These are phyloP conservation scores for Amazona vittata DNA, from an alignment of 2,113 vertebrate genomes.

Conservation along the genomic window DNA sequence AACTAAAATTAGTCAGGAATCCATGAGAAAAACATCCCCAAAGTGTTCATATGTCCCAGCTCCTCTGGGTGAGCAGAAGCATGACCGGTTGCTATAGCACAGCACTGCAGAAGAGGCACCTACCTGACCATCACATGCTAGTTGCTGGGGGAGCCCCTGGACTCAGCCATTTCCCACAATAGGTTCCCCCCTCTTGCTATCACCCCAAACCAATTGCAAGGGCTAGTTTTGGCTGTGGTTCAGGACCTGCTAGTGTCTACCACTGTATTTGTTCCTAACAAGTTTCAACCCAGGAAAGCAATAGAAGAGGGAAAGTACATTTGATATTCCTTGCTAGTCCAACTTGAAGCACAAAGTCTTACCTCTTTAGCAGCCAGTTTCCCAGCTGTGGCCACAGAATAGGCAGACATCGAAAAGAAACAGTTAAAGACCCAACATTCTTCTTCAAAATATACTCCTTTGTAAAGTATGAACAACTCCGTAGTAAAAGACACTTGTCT, in stretches of 20 bases:
- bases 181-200: neutral
- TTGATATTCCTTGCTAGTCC: neutral
- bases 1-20: neutral
- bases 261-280: neutral
- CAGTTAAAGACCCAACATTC: neutral
- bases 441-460: rapidly evolving
- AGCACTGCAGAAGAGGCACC: neutral
- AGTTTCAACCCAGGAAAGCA: neutral
- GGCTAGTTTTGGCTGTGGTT: neutral
- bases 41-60: rapidly evolving
- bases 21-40: neutral
- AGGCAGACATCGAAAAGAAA: too few species aligned
- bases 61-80: neutral
- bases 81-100: neutral
- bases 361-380: neutral
- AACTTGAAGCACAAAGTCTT: neutral
- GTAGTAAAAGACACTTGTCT: neutral
- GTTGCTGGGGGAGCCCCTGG: neutral
- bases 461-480: neutral
- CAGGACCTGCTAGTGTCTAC: neutral
- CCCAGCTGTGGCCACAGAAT: neutral
- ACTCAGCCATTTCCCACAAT: rapidly evolving
- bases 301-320: neutral
- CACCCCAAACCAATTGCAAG: too few species aligned
- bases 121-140: neutral